Evolutionary conservation across 1,140 invertebrate genomes (phyloP), one percentile per base, ranked within the genome.

Genomic region (Pogonomyrmex barbatus): DNA sequence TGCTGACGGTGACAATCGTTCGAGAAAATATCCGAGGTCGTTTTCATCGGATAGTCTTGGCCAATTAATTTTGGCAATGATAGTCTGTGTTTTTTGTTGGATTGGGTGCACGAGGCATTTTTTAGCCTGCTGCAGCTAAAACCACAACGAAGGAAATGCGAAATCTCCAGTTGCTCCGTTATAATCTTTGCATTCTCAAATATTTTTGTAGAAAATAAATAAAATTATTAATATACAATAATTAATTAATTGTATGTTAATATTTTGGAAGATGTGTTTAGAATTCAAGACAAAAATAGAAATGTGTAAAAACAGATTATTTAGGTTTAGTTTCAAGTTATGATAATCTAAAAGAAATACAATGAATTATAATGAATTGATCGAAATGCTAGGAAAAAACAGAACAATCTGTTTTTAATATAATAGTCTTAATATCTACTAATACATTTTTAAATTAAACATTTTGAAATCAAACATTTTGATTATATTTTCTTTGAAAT

Each of bases 21-120:
- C 17, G 4, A 62, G 33, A 4, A n/a, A 10, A 65, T 33, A 8
- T 54, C 17, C 63, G 50, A 81, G 63, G 50, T 70, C 14, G 4
- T 82, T 60, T 73, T 6, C 42, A 75, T 30, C n/a, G 47, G 68
- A 24, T 12, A 83, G 12, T 68, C 79, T 83, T 75, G 68, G 8
- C n/a, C 17, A 4, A 45, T 73, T 75, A 60, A 83, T 83, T 75
- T n/a, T 60, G 24, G 30, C 56, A 45, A 42, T 8, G 79, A 47
- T 47, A 50, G 42, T 12, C 33, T 14, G 5, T 52, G 39, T 71
- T 33, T 73, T 39, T 50, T 6, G 5, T 30, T 71, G 42, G 2
- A 1, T 33, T 12, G 8, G 36, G 2, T n/a, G 14, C 17, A 1
- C 6, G 17, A 54, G 4, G 36, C 17, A 5, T n/a, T 24, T 47